Percentiles rank a stretch among this genome's conserved stretches.
phyloP scores from a whole-genome alignment of 2,797 vertebrate genomes.

The Acrossocheilus fasciatus region DNA sequence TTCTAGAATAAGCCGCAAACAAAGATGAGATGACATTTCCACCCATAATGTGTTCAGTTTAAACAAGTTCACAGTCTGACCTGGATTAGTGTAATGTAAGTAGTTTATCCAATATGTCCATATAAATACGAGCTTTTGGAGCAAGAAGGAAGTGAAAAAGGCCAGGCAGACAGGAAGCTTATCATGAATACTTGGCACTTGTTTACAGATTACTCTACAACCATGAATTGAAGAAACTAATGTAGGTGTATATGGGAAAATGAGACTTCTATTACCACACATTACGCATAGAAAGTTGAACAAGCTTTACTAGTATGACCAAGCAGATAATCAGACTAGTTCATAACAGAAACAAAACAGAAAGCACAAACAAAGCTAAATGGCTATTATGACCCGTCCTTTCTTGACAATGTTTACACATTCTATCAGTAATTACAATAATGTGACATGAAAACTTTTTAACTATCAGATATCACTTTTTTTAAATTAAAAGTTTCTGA shows the following conservation, averaged over 20 bases:
- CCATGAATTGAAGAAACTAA: conserved; percentile 5
- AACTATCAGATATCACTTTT: background rate
- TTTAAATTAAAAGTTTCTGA: background rate
- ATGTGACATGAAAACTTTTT: background rate
- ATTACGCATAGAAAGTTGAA: conserved; percentile 14
- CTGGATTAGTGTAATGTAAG: background rate
- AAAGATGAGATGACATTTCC: conserved; percentile 5
- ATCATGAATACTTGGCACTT: conserved; percentile 10
- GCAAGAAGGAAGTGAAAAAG: conserved; percentile 1
- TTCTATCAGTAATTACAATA: background rate
- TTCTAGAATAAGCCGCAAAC: background rate
- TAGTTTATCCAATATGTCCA: background rate
- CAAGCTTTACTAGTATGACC: background rate
- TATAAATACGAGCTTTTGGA: background rate
- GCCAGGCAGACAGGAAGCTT: conserved; percentile 6
- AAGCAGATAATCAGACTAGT: background rate
- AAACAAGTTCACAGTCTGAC: background rate
- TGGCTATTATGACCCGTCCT: background rate
- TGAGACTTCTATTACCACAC: background rate
- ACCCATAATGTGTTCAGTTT: background rate
- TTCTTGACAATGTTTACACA: background rate
- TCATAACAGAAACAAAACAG: background rate
- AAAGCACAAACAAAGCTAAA: background rate
- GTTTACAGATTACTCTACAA: conserved; percentile 27
- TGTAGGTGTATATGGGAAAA: conserved; percentile 26